Evolutionary conservation across 64 coral and sea anemone species (phyloP).

Genomic region (Hydrozoanthus tunicans): DNA sequence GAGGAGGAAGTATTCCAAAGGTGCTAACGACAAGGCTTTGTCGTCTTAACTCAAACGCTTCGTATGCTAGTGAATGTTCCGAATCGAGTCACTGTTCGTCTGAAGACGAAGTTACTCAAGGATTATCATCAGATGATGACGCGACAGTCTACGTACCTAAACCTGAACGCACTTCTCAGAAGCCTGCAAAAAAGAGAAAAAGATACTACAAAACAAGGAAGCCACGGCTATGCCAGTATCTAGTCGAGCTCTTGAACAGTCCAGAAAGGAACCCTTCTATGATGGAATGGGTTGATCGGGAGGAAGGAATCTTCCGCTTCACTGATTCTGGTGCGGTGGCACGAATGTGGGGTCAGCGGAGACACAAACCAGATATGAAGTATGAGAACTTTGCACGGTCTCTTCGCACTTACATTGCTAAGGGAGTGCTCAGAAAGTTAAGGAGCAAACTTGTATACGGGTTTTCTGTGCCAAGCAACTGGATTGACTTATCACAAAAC

Average conservation of each 20-base stretch:
- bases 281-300: slow-evolving; percentile 57
- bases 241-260: slow-evolving; percentile 38
- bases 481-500: slow-evolving; percentile 12
- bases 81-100: slow-evolving; percentile 44
- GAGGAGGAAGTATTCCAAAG: neutral
- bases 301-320: slow-evolving; percentile 50
- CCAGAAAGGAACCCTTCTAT: slow-evolving; percentile 50
- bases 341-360: slow-evolving; percentile 63
- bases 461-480: slow-evolving; percentile 43
- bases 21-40: neutral
- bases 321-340: slow-evolving; percentile 50
- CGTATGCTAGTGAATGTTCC: slow-evolving; percentile 34
- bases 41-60: slow-evolving; percentile 30
- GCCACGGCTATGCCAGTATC: slow-evolving; percentile 46
- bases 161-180: neutral
- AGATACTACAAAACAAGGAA: slow-evolving; percentile 58
- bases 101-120: slow-evolving; percentile 21
- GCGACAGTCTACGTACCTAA: neutral
- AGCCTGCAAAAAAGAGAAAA: slow-evolving; percentile 37
- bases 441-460: slow-evolving; percentile 50
- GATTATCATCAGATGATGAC: slow-evolving; percentile 44
- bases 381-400: slow-evolving; percentile 57
- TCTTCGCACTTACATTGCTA: slow-evolving; percentile 40
- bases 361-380: slow-evolving; percentile 60
- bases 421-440: slow-evolving; percentile 37